phyloP scores from a whole-genome alignment of 1,140 invertebrate species.

The Apis florea region DNA sequence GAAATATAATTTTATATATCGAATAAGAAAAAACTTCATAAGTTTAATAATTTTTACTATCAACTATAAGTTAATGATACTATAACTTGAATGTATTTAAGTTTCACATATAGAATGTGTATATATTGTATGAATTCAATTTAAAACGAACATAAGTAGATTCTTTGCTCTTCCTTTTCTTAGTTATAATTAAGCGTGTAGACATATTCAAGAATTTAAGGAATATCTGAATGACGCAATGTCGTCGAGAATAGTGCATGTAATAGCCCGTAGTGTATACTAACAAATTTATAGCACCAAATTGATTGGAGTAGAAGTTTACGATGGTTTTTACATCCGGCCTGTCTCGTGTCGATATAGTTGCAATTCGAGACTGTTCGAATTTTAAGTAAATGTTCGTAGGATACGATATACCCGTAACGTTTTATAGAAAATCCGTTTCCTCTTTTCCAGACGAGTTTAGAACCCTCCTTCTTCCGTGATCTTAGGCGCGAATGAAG shows the following conservation, averaged over 20 bases:
- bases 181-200: not conserved
- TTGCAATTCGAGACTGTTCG: conserved; percentile 44
- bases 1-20: too few relatives aligned
- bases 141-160: not conserved
- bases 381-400: conserved; percentile 63
- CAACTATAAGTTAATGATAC: not conserved
- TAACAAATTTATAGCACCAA: conserved; percentile 64
- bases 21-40: too few relatives aligned
- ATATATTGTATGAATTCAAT: not conserved
- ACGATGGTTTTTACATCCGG: conserved; percentile 64
- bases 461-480: not conserved
- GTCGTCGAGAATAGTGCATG: conserved; percentile 24
- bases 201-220: not conserved
- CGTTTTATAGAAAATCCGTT: conserved; percentile 54
- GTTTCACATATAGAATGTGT: not conserved
- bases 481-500: conserved; percentile 24
- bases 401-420: conserved; percentile 50
- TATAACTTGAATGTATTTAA: not conserved
- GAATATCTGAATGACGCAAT: conserved; percentile 16
- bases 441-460: conserved; percentile 23
- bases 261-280: conserved; percentile 39
- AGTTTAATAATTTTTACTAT: too few relatives aligned
- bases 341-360: conserved; percentile 26
- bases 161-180: not conserved
- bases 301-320: conserved; percentile 72